Conservation (phyloP, 2,113 vertebrate species). For the Cochlearius cochlearius region DNA sequence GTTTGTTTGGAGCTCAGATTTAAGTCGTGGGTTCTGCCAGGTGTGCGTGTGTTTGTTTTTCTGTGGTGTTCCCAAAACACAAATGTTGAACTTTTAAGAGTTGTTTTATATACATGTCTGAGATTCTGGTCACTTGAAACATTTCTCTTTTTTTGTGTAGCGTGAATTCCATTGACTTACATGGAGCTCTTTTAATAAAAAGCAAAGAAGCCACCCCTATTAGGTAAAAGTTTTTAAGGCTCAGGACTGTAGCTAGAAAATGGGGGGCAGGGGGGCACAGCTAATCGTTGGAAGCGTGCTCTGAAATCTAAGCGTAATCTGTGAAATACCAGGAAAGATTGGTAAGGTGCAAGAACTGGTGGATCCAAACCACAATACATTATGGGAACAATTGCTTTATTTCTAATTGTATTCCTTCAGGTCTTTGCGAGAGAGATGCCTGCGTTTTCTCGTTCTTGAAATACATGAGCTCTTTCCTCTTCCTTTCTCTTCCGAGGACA, state of each 20-base stretch:
- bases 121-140: not conserved
- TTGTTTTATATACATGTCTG: not conserved
- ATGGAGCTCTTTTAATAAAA: not conserved
- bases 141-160: not conserved
- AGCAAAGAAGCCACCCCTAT: not conserved
- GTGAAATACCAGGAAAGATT: not conserved
- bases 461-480: not conserved
- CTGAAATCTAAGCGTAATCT: not conserved
- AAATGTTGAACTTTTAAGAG: not conserved
- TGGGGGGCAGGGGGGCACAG: not conserved
- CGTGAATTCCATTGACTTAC: constrained; percentile 7
- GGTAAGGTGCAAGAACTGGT: not conserved
- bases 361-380: not conserved
- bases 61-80: not conserved
- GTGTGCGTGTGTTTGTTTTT: not conserved
- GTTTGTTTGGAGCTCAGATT: not conserved
- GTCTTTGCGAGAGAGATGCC: not conserved
- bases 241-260: not conserved
- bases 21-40: not conserved
- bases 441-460: not conserved
- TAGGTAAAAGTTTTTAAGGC: not conserved
- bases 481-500: constrained; percentile 2
- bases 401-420: not conserved
- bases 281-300: not conserved
- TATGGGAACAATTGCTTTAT: not conserved